Conservation (phyloP, 1,140 invertebrate species). For the Caenorhabditis tropicalis region DNA sequence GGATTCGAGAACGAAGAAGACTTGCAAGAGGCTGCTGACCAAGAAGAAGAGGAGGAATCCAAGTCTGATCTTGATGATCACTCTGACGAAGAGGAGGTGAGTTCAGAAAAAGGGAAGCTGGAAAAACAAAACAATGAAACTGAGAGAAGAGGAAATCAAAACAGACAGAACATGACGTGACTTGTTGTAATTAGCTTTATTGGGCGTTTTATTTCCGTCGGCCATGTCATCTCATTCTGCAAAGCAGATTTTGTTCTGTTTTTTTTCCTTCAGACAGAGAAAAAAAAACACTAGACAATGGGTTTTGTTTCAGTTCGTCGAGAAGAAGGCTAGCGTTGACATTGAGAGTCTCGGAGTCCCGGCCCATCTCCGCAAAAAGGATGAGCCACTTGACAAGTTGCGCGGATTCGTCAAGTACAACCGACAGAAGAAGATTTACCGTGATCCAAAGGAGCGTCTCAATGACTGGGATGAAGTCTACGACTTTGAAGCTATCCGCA, state of each 20-base stretch:
- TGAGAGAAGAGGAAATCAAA: background rate
- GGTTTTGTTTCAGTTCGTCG: constrained; percentile 40
- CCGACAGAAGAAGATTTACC: constrained; percentile 84
- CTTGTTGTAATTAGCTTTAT: constrained; percentile 24
- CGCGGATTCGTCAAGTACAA: constrained; percentile 95
- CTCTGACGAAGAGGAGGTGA: constrained; percentile 57
- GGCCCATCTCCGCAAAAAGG: constrained; percentile 80
- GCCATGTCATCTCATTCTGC: background rate
- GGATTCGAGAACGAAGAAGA: constrained; percentile 71
- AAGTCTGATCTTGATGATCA: constrained; percentile 53
- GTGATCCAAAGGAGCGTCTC: constrained; percentile 82
- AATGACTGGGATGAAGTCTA: constrained; percentile 91
- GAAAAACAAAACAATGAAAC: constrained; percentile 21
- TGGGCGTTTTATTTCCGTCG: background rate
- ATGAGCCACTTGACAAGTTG: constrained; percentile 87
- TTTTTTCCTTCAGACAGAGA: background rate
- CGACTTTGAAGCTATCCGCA: constrained; percentile 84
- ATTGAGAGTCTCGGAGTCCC: constrained; percentile 87
- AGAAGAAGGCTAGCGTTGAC: constrained; percentile 75
- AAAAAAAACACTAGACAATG: background rate
- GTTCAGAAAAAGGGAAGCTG: background rate
- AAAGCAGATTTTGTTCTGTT: background rate
- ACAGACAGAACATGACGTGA: constrained; percentile 29
- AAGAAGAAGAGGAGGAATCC: constrained; percentile 62
- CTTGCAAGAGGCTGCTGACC: constrained; percentile 64